A percentile compares a stretch with the other conserved stretches of the same genome.
Conservation (phyloP, 2,113 vertebrate species). For the Poeciliopsis retropinna region DNA sequence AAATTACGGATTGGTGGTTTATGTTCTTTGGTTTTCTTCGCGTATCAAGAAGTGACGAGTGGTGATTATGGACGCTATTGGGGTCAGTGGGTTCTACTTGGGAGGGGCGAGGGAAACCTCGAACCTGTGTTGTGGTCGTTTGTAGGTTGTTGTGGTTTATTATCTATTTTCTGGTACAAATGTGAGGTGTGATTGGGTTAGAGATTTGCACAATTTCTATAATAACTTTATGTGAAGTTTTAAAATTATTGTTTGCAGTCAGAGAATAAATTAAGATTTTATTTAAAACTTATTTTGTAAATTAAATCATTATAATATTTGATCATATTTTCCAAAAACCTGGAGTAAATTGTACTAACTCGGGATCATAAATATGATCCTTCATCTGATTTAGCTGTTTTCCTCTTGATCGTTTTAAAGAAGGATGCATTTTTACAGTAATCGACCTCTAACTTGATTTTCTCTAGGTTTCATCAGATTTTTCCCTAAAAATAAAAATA, state of each 20-base stretch:
- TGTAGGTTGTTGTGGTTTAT: neutral
- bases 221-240: neutral
- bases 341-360: too few species aligned
- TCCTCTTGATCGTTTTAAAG: too few species aligned
- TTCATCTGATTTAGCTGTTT: too few species aligned
- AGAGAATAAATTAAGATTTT: too few species aligned
- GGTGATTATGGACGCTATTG: neutral
- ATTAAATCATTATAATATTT: neutral
- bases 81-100: slow-evolving; percentile 51
- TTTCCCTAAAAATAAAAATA: too few species aligned
- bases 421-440: too few species aligned
- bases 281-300: neutral
- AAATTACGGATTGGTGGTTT: neutral
- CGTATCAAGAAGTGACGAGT: neutral
- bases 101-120: slow-evolving; percentile 13
- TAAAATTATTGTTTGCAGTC: too few species aligned
- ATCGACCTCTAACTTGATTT: too few species aligned
- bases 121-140: slow-evolving; percentile 33
- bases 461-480: too few species aligned
- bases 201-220: neutral
- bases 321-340: neutral
- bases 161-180: neutral
- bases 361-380: too few species aligned
- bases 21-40: neutral
- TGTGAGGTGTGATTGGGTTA: too few species aligned